A percentile compares a stretch with the other conserved stretches of the same genome.
Evolutionary conservation across 2,888 invertebrate genomes (phyloP).

Genomic region (Idaea biselata): DNA sequence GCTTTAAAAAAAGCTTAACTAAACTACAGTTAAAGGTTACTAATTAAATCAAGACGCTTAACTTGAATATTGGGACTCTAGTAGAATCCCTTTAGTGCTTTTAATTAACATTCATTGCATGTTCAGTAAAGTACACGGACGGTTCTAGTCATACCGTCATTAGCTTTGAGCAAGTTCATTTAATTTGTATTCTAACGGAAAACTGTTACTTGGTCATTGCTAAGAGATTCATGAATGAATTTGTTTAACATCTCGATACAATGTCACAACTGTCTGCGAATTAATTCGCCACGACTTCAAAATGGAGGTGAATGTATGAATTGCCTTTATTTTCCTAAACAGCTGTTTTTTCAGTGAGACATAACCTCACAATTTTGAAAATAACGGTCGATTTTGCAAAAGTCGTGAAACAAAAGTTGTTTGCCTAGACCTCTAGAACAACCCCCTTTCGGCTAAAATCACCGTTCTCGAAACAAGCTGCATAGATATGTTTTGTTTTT

Average conservation of each 20-base stretch:
- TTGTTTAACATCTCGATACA: constrained; percentile 6
- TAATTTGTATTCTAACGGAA: constrained; percentile 17
- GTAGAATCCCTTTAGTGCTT: neutral
- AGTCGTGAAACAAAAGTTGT: no score
- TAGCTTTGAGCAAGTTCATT: constrained; percentile 9
- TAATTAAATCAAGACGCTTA: neutral
- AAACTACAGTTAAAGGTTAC: neutral
- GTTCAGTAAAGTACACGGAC: constrained; percentile 11
- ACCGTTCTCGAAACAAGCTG: no score
- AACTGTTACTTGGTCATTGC: constrained; percentile 22
- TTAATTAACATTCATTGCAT: constrained; percentile 13
- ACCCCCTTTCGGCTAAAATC: no score
- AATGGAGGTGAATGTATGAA: no score
- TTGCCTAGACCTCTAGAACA: no score
- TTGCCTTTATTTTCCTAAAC: no score
- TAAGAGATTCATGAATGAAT: constrained; percentile 18
- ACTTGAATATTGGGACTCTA: neutral
- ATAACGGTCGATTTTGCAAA: no score
- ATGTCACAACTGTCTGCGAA: neutral
- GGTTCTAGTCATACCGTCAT: constrained; percentile 14
- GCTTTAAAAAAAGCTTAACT: neutral
- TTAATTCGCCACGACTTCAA: neutral
- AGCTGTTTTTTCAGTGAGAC: no score
- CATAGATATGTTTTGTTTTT: no score
- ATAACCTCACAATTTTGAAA: no score